These are phyloP conservation scores for Myotis myotis DNA, from an alignment of 2,797 vertebrate species.

Conservation along the genomic window DNA sequence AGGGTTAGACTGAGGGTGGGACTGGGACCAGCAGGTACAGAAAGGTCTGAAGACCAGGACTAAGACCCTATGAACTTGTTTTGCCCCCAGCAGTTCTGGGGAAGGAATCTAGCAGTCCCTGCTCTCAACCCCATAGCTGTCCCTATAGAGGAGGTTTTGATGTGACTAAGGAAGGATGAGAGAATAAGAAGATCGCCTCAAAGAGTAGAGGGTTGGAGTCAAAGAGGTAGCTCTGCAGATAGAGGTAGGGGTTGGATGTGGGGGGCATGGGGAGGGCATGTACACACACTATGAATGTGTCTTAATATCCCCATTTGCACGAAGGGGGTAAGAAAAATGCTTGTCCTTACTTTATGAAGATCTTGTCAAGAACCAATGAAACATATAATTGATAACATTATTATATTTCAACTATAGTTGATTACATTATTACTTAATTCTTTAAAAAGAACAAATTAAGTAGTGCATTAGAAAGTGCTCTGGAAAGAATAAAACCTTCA, in stretches of 20 bases:
- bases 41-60: background rate
- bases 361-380: constrained; percentile 15
- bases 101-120: background rate
- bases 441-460: background rate
- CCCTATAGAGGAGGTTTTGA: background rate
- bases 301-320: background rate
- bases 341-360: background rate
- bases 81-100: background rate
- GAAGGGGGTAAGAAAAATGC: background rate
- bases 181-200: background rate
- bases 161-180: background rate
- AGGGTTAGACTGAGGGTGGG: background rate
- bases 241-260: background rate
- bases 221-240: background rate
- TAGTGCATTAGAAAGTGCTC: background rate
- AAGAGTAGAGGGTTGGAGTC: background rate
- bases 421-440: background rate
- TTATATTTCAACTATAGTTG: background rate
- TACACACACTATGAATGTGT: background rate
- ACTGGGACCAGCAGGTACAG: background rate
- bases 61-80: background rate
- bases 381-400: background rate
- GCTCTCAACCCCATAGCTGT: background rate
- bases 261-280: too few relatives aligned
- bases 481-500: background rate